These are phyloP conservation scores for Todus mexicanus DNA, from an alignment of 2,797 vertebrate species.

Conservation along the genomic window DNA sequence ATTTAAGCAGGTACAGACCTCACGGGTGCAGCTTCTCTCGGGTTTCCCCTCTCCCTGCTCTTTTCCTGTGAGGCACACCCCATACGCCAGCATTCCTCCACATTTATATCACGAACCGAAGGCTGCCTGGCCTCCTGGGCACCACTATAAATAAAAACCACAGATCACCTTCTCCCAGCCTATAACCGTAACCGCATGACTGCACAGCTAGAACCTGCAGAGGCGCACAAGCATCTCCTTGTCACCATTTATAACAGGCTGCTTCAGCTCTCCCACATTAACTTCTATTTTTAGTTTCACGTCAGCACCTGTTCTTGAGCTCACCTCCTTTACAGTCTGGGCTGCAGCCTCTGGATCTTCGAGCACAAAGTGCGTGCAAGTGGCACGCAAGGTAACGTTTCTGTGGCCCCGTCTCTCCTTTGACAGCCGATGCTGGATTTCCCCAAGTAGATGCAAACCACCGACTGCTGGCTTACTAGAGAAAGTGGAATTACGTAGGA, in stretches of 20 bases:
- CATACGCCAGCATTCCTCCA: neutral
- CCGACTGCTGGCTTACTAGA: accelerated
- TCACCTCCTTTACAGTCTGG: neutral
- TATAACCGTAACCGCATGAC: neutral
- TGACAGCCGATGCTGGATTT: neutral
- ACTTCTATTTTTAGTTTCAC: slow-evolving; percentile 22
- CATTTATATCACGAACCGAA: neutral
- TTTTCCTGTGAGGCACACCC: neutral
- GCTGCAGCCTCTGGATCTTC: neutral
- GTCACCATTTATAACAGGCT: neutral
- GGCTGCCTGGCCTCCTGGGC: neutral
- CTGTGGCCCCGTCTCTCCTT: neutral
- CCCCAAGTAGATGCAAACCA: neutral
- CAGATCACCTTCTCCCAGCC: neutral
- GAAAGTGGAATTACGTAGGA: neutral
- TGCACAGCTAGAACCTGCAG: neutral
- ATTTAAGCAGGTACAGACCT: neutral
- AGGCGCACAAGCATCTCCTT: neutral
- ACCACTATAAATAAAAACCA: neutral
- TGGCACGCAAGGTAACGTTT: neutral
- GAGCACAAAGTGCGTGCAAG: neutral
- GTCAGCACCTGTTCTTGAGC: slow-evolving; percentile 17
- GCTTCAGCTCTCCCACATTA: neutral
- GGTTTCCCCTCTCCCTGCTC: neutral
- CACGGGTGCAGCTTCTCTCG: neutral